Evolutionary conservation across 2,113 vertebrate species (phyloP), one percentile per base, ranked within the genome.

Genomic region (Acanthochromis polyacanthus): DNA sequence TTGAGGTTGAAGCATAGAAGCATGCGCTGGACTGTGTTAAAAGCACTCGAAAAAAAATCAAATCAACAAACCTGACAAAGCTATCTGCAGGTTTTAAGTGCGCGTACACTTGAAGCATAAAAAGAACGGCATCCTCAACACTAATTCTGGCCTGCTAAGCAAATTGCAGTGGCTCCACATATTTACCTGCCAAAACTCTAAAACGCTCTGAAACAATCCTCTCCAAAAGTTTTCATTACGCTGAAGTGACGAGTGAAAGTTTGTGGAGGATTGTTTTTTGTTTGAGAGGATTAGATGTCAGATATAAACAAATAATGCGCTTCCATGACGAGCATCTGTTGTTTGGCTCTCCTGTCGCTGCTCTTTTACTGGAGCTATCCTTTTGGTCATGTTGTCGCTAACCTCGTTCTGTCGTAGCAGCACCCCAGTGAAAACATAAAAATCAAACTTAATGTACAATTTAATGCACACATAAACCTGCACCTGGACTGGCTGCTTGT

Each of bases 391-490:
- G 75, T 78, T 61, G 75, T 0, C 25, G 71, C 74, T 80, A 79
- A 77, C 72, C 88, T 77, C 79, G 67, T 84, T 87, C 85, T 84
- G 60, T 73, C 82, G 61, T 59, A 77, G 71, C 63, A 76, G 67
- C 79, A 81, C 71, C 75, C 77, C 66, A 10, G 80, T 22, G 88
- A 76, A 83, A 84, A 72, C 19, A 45, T 88, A 89, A 90, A 91
- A 87, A 72, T 70, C 75, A 10, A 83, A 89, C 86, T 88, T 88
- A 86, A 90, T 90, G 86, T 80, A 68, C 75, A 83, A 64, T 89
- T 92, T 92, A 90, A 85, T 88, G 90, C 83, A 81, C 77, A 79
- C 83, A 91, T 92, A 91, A 91, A 92, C 57, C 43, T 80, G 86
- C 91, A 93, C 85, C 91, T 92, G 92, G 88, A 76, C 82, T 51